phyloP scores from a whole-genome alignment of 2,113 vertebrate genomes.

The Saccopteryx bilineata region DNA sequence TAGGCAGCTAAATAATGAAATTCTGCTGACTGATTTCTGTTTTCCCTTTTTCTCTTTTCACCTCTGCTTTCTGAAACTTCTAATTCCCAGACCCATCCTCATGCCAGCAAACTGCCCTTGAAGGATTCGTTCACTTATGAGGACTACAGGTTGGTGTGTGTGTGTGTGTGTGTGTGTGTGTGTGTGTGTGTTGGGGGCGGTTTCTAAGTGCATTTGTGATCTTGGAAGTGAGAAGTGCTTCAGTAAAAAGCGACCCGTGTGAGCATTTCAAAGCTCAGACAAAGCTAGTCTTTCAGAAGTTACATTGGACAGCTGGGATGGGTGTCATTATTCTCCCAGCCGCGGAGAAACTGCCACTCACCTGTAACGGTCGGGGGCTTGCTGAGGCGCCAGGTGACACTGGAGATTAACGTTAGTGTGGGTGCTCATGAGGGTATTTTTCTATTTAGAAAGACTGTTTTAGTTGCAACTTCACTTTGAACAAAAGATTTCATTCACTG shows the following conservation, averaged over 20 bases:
- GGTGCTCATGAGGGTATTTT: neutral
- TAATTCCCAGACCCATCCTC: conserved; percentile 95
- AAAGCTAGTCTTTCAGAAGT: conserved; percentile 52
- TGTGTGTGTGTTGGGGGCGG: neutral
- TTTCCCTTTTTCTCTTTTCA: conserved; percentile 83
- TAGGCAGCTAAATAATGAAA: conserved; percentile 95
- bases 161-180: neutral
- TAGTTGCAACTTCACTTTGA: conserved; percentile 1
- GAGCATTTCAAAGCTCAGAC: conserved; percentile 41
- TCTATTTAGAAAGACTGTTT: conserved; percentile 65
- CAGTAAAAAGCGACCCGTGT: neutral
- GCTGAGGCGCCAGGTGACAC: conserved; percentile 24
- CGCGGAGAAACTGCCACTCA: conserved; percentile 32
- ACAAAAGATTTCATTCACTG: conserved; percentile 14
- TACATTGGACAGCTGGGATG: conserved; percentile 42
- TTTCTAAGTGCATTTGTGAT: conserved; percentile 21
- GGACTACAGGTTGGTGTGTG: conserved; percentile 96
- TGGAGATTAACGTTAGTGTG: neutral
- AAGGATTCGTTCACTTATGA: conserved; percentile 99
- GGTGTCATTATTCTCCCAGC: conserved; percentile 64
- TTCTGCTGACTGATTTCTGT: conserved; percentile 93
- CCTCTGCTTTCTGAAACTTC: conserved; percentile 84
- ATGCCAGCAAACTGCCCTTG: conserved; percentile 97
- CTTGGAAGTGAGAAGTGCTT: conserved; percentile 38
- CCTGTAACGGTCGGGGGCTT: neutral